These are phyloP conservation scores for Thalassarche chlororhynchos DNA, from an alignment of 2,113 vertebrate genomes.

Conservation along the genomic window DNA sequence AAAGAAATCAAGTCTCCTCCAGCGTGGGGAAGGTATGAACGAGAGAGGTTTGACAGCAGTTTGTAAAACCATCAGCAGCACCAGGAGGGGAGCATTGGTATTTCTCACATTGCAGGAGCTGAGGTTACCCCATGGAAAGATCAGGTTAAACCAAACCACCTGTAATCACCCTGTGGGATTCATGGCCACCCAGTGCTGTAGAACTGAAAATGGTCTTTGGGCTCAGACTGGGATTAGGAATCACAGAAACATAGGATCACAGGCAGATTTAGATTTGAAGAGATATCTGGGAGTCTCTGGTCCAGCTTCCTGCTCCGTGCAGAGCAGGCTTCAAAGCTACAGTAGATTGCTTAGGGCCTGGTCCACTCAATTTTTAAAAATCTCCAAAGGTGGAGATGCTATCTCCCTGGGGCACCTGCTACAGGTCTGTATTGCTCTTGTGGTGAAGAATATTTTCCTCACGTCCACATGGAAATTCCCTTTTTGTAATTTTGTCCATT, in stretches of 20 bases:
- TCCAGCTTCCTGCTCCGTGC: background rate
- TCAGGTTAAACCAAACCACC: background rate
- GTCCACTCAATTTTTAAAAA: background rate
- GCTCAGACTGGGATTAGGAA: background rate
- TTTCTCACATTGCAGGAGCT: background rate
- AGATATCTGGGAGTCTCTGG: background rate
- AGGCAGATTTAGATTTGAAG: background rate
- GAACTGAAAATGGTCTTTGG: background rate
- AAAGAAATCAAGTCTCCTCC: background rate
- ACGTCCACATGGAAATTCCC: background rate
- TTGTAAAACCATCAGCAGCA: background rate
- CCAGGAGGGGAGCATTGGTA: background rate
- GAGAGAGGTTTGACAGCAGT: background rate
- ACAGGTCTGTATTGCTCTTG: background rate
- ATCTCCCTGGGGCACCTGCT: background rate
- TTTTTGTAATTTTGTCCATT: background rate
- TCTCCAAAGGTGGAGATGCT: background rate
- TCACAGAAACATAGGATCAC: background rate
- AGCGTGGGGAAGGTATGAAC: background rate
- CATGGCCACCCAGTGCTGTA: background rate
- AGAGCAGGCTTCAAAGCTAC: background rate
- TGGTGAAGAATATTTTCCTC: background rate
- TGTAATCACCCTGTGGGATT: background rate
- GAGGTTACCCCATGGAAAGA: background rate
- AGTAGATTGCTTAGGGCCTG: background rate